Base-by-base conservation (phyloP, 2,113 vertebrate species). In the Podilymbus podiceps region DNA sequence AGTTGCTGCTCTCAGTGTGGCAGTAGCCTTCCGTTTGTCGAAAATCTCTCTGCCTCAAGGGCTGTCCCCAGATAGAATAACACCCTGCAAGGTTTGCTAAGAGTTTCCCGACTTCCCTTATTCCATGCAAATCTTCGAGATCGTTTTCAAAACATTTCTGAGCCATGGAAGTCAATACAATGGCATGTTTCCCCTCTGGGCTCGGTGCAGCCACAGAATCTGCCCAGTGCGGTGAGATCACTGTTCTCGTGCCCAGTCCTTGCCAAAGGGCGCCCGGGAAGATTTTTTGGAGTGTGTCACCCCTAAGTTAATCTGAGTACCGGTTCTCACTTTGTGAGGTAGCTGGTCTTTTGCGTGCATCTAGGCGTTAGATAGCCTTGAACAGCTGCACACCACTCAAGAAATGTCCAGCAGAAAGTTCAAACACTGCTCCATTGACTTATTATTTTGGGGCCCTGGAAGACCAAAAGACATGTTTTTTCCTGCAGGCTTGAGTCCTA, bases 1-100 rank as follows among this genome's bases (percentile, higher is more conserved):
- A 1, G 2, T 7, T 1, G 6, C 3, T 40, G 56, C 76, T 56
- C 63, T 71, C 1, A 0, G 44, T 30, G 40, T 4, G 35, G 11
- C 33, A 69, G 28, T 17, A 46, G 31, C 15, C 6, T n/a, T n/a
- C 44, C 7, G 63, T 33, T 42, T 73, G 30, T 9, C 67, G 52
- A 19, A 63, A 50, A 50, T 2, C 12, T 22, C 46, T 50, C 56
- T 75, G 55, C 11, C 47, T 33, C 56, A 8, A 22, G 62, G 18
- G 66, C 25, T 69, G 11, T 47, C 38, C 50, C 31, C 9, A 2
- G 56, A 21, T 4, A 31, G 6, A 63, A 20, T 2, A 67, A 25
- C 4, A 14, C 18, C 80, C 63, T 64, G n/a, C 44, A 27, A 16
- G 44, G 31, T 44, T 30, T 35, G 19, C 44, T 30, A 5, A 8